phyloP scores from a whole-genome alignment of 2,888 invertebrate genomes.

The Meganola albula region DNA sequence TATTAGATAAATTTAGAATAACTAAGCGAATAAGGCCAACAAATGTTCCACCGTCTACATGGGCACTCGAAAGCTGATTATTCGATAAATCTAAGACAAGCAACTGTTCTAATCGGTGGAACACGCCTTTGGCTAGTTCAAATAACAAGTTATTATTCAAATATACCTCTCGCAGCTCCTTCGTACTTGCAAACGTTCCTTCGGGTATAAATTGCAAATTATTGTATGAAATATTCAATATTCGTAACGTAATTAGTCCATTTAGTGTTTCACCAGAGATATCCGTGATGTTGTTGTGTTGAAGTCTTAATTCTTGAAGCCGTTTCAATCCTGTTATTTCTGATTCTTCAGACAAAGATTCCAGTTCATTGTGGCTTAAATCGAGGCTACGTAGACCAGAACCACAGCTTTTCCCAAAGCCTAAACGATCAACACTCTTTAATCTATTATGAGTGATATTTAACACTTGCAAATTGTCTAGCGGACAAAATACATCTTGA shows the following conservation, averaged over 20 bases:
- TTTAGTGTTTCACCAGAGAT: conserved; percentile 88
- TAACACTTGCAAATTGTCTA: conserved; percentile 87
- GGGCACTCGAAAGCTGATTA: conserved; percentile 90
- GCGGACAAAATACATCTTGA: conserved; percentile 86
- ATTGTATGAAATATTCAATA: conserved; percentile 92
- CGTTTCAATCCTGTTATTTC: conserved; percentile 86
- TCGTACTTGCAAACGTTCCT: conserved; percentile 87
- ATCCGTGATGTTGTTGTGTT: conserved; percentile 89
- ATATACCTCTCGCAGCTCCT: conserved; percentile 90
- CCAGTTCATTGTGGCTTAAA: conserved; percentile 88
- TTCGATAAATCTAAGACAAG: conserved; percentile 90
- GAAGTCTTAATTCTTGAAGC: conserved; percentile 86
- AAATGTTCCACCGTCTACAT: conserved; percentile 91
- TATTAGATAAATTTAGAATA: conserved; percentile 90
- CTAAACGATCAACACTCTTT: conserved; percentile 85
- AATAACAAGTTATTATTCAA: conserved; percentile 91
- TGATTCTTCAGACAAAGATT: conserved; percentile 83
- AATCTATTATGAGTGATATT: conserved; percentile 91
- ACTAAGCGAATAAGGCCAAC: conserved; percentile 90
- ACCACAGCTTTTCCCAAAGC: conserved; percentile 81
- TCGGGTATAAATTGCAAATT: conserved; percentile 88
- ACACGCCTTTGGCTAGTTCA: conserved; percentile 88
- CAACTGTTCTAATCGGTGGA: conserved; percentile 90
- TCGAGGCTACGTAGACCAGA: conserved; percentile 87
- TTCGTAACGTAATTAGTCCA: conserved; percentile 86